Evolutionary conservation across 2,797 vertebrate genomes (phyloP), one percentile per base, ranked within the genome.

Genomic region (Ateles fusciceps): DNA sequence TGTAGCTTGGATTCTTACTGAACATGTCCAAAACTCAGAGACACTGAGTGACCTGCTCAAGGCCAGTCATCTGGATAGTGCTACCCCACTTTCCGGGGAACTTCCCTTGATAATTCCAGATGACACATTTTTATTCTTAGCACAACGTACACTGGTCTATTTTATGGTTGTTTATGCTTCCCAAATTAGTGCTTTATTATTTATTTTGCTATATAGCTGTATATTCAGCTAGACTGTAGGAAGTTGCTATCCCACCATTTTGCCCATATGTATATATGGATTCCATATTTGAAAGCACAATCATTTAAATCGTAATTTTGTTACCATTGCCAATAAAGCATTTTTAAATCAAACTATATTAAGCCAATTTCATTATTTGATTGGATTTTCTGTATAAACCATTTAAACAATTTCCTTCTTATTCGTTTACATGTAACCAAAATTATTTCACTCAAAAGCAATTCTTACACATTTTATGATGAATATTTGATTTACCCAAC

Each of bases 371-470:
- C 30, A 96, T 93, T 97, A 95, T 91, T 91, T 96, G 71, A 92
- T 95, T 89, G 79, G 75, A 85, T 96, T 94, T 96, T 95, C 19
- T 64, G 71, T 84, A 86, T 94, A 96, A 94, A 87, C n/a, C 71
- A 81, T 83, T 96, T 88, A 64, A 96, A 88, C 79, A 94, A 84
- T 93, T 95, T 89, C 52, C 26, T 80, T 85, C 96, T 95, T 87
- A 86, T 94, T 52, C 48, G 81, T 94, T 97, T 95, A 91, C 55
- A 96, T 93, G 96, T 96, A 95, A 96, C 80, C 52, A 89, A 97
- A 96, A 85, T 93, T 88, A 92, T 95, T 97, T 93, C 97, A 93
- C 81, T 91, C 50, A 97, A 93, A 92, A 91, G 94, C 94, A 88
- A 80, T 91, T 97, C 68, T 90, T 96, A 89, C 94, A 33, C 94